phyloP scores from a whole-genome alignment of 1,140 invertebrate species.

The Plodia interpunctella region DNA sequence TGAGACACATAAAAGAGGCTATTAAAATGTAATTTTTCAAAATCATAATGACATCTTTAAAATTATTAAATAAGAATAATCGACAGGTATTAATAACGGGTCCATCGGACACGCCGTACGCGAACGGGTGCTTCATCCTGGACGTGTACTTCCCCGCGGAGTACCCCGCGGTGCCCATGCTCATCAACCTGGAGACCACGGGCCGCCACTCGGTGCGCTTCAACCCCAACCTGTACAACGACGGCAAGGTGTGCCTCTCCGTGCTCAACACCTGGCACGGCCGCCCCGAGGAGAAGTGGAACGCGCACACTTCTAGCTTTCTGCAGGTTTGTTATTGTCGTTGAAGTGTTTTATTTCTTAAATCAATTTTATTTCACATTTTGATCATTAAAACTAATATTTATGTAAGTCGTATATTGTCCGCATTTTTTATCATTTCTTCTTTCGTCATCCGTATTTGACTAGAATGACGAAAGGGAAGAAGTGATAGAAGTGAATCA shows the following conservation, averaged over 20 bases:
- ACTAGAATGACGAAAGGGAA: no score
- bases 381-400: no score
- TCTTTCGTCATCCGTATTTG: no score
- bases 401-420: no score
- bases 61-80: no score
- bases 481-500: no score
- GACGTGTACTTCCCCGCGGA: conserved; percentile 95
- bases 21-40: no score
- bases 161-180: conserved; percentile 89
- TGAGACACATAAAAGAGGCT: no score
- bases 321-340: conserved; percentile 86
- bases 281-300: conserved; percentile 99
- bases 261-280: conserved; percentile 99
- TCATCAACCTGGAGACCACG: conserved; percentile 96
- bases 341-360: no score
- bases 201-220: conserved; percentile 95
- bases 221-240: conserved; percentile 98
- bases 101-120: conserved; percentile 92
- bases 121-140: conserved; percentile 93
- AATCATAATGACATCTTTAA: no score
- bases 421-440: no score
- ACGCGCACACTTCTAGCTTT: conserved; percentile 97
- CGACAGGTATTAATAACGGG: conserved; percentile 92
- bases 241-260: conserved; percentile 97
- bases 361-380: no score